These are phyloP conservation scores for Iselma pallidipennis DNA, from an alignment of 2,888 invertebrate genomes.

Conservation along the genomic window DNA sequence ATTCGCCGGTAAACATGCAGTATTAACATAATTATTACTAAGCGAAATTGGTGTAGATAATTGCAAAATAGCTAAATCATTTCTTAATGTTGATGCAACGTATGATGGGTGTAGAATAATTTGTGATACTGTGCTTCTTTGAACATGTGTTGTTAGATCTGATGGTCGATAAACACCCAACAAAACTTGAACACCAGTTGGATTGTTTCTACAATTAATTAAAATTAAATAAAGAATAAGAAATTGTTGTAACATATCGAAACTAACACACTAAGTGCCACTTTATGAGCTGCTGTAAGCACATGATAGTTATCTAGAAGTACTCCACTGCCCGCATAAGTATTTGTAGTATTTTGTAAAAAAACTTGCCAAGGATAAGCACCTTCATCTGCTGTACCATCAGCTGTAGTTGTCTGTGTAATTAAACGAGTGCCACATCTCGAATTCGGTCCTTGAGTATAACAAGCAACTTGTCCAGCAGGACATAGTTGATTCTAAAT, in stretches of 20 bases:
- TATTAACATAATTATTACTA: conserved; percentile 62
- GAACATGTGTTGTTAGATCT: conserved; percentile 18
- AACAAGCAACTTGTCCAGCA: conserved; percentile 43
- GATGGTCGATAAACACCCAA: conserved; percentile 43
- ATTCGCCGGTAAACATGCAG: conserved; percentile 64
- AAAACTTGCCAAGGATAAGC: conserved; percentile 75
- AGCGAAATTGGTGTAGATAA: conserved; percentile 65
- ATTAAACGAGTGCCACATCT: conserved; percentile 57
- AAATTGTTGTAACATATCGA: conserved; percentile 30
- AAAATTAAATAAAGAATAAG: background rate
- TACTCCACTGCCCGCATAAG: conserved; percentile 73
- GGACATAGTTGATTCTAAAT: conserved; percentile 38
- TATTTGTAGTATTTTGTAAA: conserved; percentile 41
- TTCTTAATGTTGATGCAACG: conserved; percentile 72
- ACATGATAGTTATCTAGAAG: conserved; percentile 69
- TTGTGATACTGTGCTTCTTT: conserved; percentile 28
- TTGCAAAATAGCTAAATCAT: conserved; percentile 79
- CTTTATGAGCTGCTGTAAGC: conserved; percentile 74
- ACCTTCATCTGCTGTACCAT: conserved; percentile 67
- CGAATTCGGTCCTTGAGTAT: conserved; percentile 30
- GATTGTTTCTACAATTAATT: conserved; percentile 31
- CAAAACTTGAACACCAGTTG: conserved; percentile 33
- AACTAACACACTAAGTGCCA: conserved; percentile 42
- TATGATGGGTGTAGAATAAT: conserved; percentile 56
- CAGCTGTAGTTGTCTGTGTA: conserved; percentile 48